A percentile compares a stretch with the other conserved stretches of the same genome.
Conservation (phyloP, 1,140 invertebrate species). For the Ladona fulva region DNA sequence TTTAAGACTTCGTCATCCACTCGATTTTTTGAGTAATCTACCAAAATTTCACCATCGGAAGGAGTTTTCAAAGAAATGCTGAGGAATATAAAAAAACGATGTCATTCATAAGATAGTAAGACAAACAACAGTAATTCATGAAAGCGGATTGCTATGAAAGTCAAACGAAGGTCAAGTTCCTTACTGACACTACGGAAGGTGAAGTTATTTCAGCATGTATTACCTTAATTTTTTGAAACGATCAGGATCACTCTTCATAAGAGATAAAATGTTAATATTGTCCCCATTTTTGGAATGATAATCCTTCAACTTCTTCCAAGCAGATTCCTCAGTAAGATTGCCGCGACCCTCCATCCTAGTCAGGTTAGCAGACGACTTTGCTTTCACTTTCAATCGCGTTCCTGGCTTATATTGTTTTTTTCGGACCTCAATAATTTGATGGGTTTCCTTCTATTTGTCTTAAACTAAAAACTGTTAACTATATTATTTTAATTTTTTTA, state of each 20-base stretch:
- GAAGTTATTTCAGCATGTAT: slow-evolving; percentile 14
- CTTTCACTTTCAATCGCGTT: background rate
- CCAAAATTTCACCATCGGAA: slow-evolving; percentile 75
- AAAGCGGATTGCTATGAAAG: background rate
- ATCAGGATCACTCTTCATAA: slow-evolving; percentile 65
- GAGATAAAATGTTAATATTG: slow-evolving; percentile 63
- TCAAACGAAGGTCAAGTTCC: slow-evolving; percentile 8
- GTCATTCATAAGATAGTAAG: slow-evolving; percentile 22
- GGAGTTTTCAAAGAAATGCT: slow-evolving; percentile 67
- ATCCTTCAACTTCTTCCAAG: slow-evolving; percentile 61
- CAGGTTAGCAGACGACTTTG: background rate
- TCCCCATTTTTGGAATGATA: slow-evolving; percentile 55
- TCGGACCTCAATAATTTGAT: background rate
- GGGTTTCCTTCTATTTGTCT: no score
- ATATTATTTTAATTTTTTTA: no score
- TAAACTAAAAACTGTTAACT: no score
- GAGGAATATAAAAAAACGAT: slow-evolving; percentile 32
- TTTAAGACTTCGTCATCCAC: slow-evolving; percentile 67
- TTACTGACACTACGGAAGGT: background rate
- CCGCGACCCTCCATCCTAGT: slow-evolving; percentile 35
- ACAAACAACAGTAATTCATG: slow-evolving; percentile 15
- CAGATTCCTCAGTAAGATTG: slow-evolving; percentile 51
- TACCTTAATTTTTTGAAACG: slow-evolving; percentile 78
- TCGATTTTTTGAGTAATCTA: slow-evolving; percentile 96
- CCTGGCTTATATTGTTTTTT: background rate